Percentiles rank a stretch among this genome's conserved stretches.
Evolutionary conservation across 2,113 vertebrate species (phyloP).

Genomic region (Coturnix japonica): DNA sequence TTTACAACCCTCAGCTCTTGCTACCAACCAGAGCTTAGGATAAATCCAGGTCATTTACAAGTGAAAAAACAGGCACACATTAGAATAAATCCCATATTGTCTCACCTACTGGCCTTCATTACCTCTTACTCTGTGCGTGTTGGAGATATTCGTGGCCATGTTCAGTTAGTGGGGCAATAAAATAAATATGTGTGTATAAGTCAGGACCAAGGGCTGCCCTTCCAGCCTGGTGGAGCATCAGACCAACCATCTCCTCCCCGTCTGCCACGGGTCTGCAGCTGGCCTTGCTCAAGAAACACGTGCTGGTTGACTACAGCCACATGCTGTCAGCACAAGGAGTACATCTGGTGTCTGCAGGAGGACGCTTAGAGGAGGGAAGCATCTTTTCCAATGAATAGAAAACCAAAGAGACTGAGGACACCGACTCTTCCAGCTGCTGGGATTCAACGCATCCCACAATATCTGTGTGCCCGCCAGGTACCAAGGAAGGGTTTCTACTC

Average conservation of each 20-base stretch:
- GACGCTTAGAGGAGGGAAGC: neutral
- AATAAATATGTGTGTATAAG: neutral
- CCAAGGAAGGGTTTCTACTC: neutral
- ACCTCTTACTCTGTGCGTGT: neutral
- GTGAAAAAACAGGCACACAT: fast-evolving
- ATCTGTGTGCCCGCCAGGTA: neutral
- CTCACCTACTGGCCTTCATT: neutral
- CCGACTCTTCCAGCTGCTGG: neutral
- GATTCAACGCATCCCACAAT: neutral
- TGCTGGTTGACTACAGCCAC: neutral
- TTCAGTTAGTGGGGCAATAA: neutral
- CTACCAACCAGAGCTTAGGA: neutral
- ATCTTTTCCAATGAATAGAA: neutral
- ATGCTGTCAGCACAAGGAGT: neutral
- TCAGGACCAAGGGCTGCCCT: neutral
- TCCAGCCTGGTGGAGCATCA: neutral
- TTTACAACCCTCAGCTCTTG: neutral
- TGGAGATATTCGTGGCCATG: neutral
- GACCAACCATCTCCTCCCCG: neutral
- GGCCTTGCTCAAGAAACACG: neutral
- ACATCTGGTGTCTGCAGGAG: neutral
- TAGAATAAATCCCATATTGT: neutral
- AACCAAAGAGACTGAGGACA: neutral
- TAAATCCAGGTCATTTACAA: neutral
- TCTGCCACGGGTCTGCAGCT: neutral